Base-by-base conservation (phyloP, 2,797 vertebrate genomes). In the Antrozous pallidus region DNA sequence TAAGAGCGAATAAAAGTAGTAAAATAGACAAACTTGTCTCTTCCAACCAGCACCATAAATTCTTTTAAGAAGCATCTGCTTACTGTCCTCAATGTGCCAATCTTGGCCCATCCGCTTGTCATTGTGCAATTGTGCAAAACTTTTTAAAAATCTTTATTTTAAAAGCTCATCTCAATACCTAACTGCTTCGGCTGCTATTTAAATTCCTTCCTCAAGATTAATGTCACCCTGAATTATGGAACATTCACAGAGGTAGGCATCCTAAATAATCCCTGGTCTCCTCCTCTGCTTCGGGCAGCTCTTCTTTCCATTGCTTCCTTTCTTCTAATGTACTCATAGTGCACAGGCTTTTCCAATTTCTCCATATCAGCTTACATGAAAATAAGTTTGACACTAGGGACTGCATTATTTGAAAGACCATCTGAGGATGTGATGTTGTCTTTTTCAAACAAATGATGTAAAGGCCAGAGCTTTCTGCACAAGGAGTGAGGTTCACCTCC, bases 21-120 rank as follows among this genome's bases (percentile, higher is more conserved):
- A 97, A 96, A 97, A 96, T 36, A 90, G 95, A 90, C 90, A 96
- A 96, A 95, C 61, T 69, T 92, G 58, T 91, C 93, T 97, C 97
- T 97, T 26, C 86, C 84, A 70, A 95, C 75, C 79, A 87, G 91
- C 83, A 47, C 83, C 94, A 93, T 82, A 67, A 92, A 98, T 97
- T 97, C 93, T 93, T 87, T 94, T 86, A 97, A 95, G 61, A 90
- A 56, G 17, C 95, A 91, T 97, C 97, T 97, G 95, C 79, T 96
- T 96, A 14, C 79, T 96, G 90, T 58, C 94, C 96, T 94, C 97
- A 96, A 94, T 97, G 94, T 97, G 90, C 94, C 95, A 93, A 24
- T 97, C 88, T 94, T 18, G 78, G 61, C 45, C 73, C 51, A 92
- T 95, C 86, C 63, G 42, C 95, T 96, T 97, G 96, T 97, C 97